These are phyloP conservation scores for Pyrocoelia pectoralis DNA, from an alignment of 2,888 invertebrate species.

Conservation along the genomic window DNA sequence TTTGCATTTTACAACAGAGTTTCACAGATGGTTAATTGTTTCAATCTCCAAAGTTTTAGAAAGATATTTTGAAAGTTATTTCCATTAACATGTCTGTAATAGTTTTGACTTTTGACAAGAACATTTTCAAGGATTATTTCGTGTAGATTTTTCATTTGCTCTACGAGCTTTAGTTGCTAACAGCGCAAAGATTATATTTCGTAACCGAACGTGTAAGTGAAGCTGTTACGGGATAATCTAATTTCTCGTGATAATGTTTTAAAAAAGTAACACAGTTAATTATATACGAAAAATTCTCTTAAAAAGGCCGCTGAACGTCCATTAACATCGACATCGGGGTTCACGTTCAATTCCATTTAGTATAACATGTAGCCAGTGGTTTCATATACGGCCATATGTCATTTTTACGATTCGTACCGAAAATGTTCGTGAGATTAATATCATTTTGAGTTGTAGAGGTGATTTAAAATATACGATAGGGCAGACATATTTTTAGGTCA, in stretches of 20 bases:
- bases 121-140: no score
- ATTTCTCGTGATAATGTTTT: neutral
- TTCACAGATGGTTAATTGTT: constrained; percentile 12
- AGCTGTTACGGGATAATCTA: neutral
- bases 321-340: neutral
- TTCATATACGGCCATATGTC: constrained; percentile 40
- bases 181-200: no score
- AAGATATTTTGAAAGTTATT: neutral
- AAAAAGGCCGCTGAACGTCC: neutral
- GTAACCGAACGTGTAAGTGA: no score
- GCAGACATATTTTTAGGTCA: constrained; percentile 24
- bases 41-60: neutral
- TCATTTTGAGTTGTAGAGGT: constrained; percentile 44
- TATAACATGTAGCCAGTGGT: constrained; percentile 28
- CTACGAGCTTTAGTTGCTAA: no score
- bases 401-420: constrained; percentile 51
- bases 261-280: neutral
- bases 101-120: neutral
- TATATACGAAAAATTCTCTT: neutral
- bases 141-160: no score
- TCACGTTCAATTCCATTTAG: constrained; percentile 23
- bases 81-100: neutral
- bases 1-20: constrained; percentile 8
- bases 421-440: constrained; percentile 52
- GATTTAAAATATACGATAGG: constrained; percentile 32